Evolutionary conservation across 1,140 invertebrate species (phyloP), one percentile per base, ranked within the genome.

Genomic region (Meteorus sp.): DNA sequence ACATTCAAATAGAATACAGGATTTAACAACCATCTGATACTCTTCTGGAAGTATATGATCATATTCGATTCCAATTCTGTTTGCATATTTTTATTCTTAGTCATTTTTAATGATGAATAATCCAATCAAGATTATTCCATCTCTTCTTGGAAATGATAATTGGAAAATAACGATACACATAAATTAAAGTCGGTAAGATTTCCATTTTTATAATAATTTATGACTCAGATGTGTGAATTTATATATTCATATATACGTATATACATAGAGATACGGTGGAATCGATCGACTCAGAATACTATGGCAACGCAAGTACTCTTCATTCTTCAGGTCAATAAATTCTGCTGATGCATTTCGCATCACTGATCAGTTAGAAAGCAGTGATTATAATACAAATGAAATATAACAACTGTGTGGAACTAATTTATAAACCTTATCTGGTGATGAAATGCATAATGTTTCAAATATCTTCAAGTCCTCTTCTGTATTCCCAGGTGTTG

Each of bases 401-500:
- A 25, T 13, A 48, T n/a, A 57, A 15, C 11, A 55, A 43, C 13
- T 33, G 17, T 9, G 19, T 52, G 48, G 13, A 7, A 33, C 9
- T 57, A 41, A 50, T 55, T 56, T 22, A 7, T 47, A 44, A 64
- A 74, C 72, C 71, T 74, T 68, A 17, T 61, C 63, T 7, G 68
- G 65, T 19, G 72, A 69, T 19, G 70, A 69, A 47, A 74, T 74
- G 61, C 84, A 83, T 43, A 88, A 72, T 0, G 83, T 78, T 74
- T 89, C 84, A 69, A 85, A 89, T 45, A 88, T 82, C 68, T 82
- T 83, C 81, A 87, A 86, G 72, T 89, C 87, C 65, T 88, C 86
- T 17, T 82, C 72, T 19, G 76, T 77, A 56, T 84, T 81, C 43
- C 83, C 83, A 3, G 71, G 63, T 29, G 62, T 8, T 50, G 63